Base-by-base conservation (phyloP, 2,888 invertebrate species). In the Tetanocera ferruginea region DNA sequence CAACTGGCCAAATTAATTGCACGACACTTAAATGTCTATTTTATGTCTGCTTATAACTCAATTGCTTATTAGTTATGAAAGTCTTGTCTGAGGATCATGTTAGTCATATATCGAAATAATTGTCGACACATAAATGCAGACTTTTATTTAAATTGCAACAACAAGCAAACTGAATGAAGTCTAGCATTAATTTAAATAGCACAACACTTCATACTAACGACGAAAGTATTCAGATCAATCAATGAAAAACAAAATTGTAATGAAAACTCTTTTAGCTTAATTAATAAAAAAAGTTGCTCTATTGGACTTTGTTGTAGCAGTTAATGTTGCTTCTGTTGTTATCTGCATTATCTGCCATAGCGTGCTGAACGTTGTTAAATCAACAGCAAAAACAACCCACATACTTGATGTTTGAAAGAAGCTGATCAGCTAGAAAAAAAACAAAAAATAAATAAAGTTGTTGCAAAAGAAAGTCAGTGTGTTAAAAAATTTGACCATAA, bases 391-490 rank as follows among this genome's bases (percentile, higher is more conserved):
- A 43, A 49, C 67, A 67, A 49, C 34, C 23, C 14, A 37, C 67
- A n/a, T n/a, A 67, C 49, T 43, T n/a, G 14, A 43, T 34, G 23
- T 67, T 67, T 60, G 60, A 60, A 60, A 60, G 60, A 25, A 25
- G 60, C 28, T 60, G 28, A 28, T 19, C 23, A n/a, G 23, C 5
- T n/a, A n/a, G n/a, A n/a, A 55, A 23, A 8, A 57, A 57, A n/a
- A 57, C 23, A n/a, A 55, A 55, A 55, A 55, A 55, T n/a, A 55
- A 19, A 19, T 55, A n/a, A 57, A 23, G 57, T 60, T 23, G 60
- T 28, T 28, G 25, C 60, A 60, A 60, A 60, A 60, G 60, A 60
- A 60, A 60, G 60, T 60, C 60, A 60, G 60, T 60, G 28, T 60
- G 60, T 60, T 17, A 60, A 60, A 60, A 60, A 60, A 28, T 28